phyloP scores from a whole-genome alignment of 2,888 invertebrate species.

The Caenorhabditis macrosperma region DNA sequence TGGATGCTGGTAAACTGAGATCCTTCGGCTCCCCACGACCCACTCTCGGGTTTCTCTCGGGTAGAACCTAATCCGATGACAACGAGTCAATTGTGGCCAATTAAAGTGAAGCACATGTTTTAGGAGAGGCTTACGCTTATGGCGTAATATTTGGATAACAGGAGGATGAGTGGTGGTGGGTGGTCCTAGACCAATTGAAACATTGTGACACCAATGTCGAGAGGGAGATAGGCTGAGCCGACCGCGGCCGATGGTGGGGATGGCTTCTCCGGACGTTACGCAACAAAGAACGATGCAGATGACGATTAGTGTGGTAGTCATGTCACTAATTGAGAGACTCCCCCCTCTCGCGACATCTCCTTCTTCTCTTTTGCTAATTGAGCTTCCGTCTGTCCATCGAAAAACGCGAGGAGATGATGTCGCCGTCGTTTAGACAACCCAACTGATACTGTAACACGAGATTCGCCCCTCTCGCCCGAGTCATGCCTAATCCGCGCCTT shows the following conservation, averaged over 20 bases:
- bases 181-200: conserved; percentile 9
- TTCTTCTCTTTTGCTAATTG: conserved; percentile 23
- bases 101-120: conserved; percentile 40
- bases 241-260: too few relatives aligned
- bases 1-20: conserved; percentile 10
- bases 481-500: conserved; percentile 46
- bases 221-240: conserved; percentile 74
- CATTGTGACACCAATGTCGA: conserved; percentile 71
- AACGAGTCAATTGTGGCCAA: conserved; percentile 53
- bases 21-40: conserved; percentile 16
- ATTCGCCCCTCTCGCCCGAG: background rate
- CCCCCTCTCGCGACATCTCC: too few relatives aligned
- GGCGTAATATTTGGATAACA: conserved; percentile 63
- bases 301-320: conserved; percentile 27
- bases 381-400: conserved; percentile 31
- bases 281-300: conserved; percentile 46
- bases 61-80: conserved; percentile 35
- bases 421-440: background rate
- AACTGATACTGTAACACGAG: conserved; percentile 46
- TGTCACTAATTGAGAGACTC: conserved; percentile 21
- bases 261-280: conserved; percentile 50
- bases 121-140: conserved; percentile 32
- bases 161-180: conserved; percentile 35
- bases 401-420: conserved; percentile 12
- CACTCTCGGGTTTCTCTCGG: conserved; percentile 18